Base-by-base conservation (phyloP, 2,113 vertebrate species). In the Hippocampus guttulatus region DNA sequence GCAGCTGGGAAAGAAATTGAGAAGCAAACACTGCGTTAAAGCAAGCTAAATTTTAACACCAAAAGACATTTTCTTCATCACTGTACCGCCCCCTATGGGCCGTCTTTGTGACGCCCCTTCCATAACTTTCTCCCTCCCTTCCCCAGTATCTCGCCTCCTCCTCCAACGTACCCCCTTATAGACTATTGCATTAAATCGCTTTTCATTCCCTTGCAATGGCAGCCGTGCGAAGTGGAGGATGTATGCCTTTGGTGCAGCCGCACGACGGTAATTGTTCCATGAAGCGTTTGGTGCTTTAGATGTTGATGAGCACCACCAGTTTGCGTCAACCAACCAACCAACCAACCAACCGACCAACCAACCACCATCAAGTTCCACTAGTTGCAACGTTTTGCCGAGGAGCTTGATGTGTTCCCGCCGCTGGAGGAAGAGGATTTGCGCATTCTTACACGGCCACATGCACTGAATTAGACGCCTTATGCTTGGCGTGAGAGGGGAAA, bases 361-460 rank as follows among this genome's bases (percentile, higher is more conserved):
- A 87, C 33, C 33, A 38, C 33, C 74, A 84, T 82, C 80, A 90
- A 90, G 88, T 90, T 91, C 83, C 87, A 89, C 87, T 86, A 90
- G 89, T 90, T 91, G 88, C 89, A 84, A 73, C 85, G 79, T 33
- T 69, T 75, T 38, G 33, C 81, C 84, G 77, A 70, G 62, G 62
- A 70, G 78, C 78, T 73, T 20, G 66, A 80, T 73, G 68, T 54
- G 23, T 64, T 43, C 18, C 41, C 33, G 33, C 20, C 40, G 47
- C 25, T 18, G 27, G 27, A 58, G 14, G 57, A 60, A 30, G 14
- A 18, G 20, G 27, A 68, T 55, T 55, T 68, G 21, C 40, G 51
- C 15, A 38, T 38, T 33, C 51, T 68, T 23, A 33, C 47, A 64
- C 25, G 66, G 66, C 52, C 47, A 52, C 47, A 64, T 64, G 62